phyloP scores from a whole-genome alignment of 2,888 invertebrate genomes.

The Lycocerus yunnanus region DNA sequence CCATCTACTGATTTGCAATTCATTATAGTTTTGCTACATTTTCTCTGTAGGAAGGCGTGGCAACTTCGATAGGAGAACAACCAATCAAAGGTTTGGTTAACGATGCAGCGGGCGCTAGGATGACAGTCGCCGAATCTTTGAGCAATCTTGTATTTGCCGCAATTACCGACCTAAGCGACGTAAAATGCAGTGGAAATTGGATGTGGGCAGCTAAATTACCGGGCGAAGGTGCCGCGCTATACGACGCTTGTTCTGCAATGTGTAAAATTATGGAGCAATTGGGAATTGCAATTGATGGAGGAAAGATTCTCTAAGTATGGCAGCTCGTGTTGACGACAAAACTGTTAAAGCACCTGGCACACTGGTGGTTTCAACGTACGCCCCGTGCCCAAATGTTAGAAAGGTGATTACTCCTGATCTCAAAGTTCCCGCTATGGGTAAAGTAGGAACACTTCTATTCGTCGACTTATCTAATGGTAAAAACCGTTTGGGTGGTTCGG shows the following conservation, averaged over 20 bases:
- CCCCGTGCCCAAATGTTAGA: slow-evolving; percentile 89
- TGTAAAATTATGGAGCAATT: slow-evolving; percentile 81
- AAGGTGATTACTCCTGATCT: slow-evolving; percentile 90
- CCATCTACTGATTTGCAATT: too few species aligned
- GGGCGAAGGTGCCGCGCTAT: slow-evolving; percentile 88
- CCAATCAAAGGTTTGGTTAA: slow-evolving; percentile 90
- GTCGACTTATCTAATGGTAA: slow-evolving; percentile 77
- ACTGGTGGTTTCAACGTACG: slow-evolving; percentile 94
- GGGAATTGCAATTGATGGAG: slow-evolving; percentile 88
- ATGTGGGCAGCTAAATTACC: slow-evolving; percentile 99
- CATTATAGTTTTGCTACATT: neutral
- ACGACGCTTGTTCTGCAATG: slow-evolving; percentile 86
- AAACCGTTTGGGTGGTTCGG: slow-evolving; percentile 87
- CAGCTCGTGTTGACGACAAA: slow-evolving; percentile 77
- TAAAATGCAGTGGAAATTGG: slow-evolving; percentile 99
- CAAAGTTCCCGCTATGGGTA: slow-evolving; percentile 66
- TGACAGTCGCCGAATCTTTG: slow-evolving; percentile 93
- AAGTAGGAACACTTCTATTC: slow-evolving; percentile 72
- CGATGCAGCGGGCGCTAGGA: slow-evolving; percentile 85
- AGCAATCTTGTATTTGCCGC: slow-evolving; percentile 85
- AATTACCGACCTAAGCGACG: slow-evolving; percentile 73
- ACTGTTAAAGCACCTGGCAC: slow-evolving; percentile 83
- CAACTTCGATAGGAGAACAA: slow-evolving; percentile 96
- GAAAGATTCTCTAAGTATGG: slow-evolving; percentile 99
- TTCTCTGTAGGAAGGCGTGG: slow-evolving; percentile 71